These are phyloP conservation scores for Melanophora roralis DNA, from an alignment of 2,888 invertebrate genomes.

Conservation along the genomic window DNA sequence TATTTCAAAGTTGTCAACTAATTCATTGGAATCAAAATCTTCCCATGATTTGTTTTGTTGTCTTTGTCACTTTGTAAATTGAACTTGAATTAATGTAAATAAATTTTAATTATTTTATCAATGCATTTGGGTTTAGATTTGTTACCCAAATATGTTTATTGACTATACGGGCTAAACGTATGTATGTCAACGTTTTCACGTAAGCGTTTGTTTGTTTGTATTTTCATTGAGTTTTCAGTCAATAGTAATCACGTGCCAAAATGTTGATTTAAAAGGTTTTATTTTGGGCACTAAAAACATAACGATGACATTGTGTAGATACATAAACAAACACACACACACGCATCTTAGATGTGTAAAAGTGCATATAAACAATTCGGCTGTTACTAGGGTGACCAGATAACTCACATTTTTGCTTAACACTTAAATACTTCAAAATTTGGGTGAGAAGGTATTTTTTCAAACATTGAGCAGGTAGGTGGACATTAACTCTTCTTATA, in stretches of 20 bases:
- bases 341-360: not conserved
- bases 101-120: not conserved
- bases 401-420: too few species aligned
- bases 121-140: not conserved
- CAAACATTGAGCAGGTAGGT: too few species aligned
- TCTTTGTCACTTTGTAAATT: too few species aligned
- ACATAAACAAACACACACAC: conserved; percentile 21
- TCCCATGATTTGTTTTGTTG: too few species aligned
- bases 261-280: conserved; percentile 58
- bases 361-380: not conserved
- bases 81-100: too few species aligned
- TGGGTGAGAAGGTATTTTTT: too few species aligned
- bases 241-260: conserved; percentile 52
- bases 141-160: not conserved
- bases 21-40: too few species aligned
- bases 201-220: conserved; percentile 9
- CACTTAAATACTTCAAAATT: too few species aligned
- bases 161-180: not conserved
- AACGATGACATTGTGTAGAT: conserved; percentile 46
- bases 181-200: not conserved
- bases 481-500: too few species aligned
- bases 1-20: too few species aligned
- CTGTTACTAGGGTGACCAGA: too few species aligned
- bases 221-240: conserved; percentile 39
- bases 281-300: conserved; percentile 44